Percentiles rank a stretch among this genome's conserved stretches.
These are phyloP conservation scores for Marisa cornuarietis DNA, from an alignment of 1,140 invertebrate species.

Conservation along the genomic window DNA sequence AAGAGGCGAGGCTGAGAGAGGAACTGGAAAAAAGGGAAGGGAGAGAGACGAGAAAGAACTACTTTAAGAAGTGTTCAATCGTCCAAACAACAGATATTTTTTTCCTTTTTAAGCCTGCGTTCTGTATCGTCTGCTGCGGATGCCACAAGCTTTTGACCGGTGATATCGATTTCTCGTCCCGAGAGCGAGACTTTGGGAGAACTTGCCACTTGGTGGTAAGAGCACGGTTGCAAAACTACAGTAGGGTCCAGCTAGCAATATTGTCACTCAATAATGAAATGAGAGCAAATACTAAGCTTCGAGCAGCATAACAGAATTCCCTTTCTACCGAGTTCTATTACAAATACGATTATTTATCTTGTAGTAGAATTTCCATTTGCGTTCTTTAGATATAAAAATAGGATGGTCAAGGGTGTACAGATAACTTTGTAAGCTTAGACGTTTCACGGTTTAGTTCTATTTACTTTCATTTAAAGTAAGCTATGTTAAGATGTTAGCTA, in stretches of 20 bases:
- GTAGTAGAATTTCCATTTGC: no score
- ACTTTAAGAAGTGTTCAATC: neutral
- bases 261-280: neutral
- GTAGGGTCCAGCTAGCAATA: neutral
- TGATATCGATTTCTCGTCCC: neutral
- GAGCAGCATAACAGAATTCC: no score
- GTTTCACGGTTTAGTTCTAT: no score
- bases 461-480: no score
- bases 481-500: no score
- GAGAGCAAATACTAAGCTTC: no score
- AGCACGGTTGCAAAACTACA: neutral
- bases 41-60: neutral
- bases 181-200: neutral
- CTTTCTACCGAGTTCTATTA: no score
- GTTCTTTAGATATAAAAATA: no score
- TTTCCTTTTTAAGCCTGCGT: neutral
- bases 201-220: neutral
- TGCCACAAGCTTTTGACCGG: neutral
- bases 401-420: no score
- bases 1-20: neutral
- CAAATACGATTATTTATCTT: no score
- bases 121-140: neutral
- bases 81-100: neutral
- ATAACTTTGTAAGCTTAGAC: no score
- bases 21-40: neutral